Evolutionary conservation across 2,113 vertebrate species (phyloP), one percentile per base, ranked within the genome.

Genomic region (Callaeas wilsoni): DNA sequence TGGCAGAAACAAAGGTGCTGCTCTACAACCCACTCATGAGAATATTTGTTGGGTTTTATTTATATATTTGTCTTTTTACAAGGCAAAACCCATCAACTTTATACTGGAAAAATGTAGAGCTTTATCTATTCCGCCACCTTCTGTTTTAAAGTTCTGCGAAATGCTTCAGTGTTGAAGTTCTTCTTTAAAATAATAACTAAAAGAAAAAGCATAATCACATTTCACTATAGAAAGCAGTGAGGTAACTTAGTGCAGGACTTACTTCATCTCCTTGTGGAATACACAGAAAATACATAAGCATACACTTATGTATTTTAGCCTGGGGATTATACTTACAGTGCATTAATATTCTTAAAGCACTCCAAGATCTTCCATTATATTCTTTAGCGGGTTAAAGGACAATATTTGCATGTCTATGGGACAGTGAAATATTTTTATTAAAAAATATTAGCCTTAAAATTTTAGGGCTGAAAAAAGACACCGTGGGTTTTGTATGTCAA

Each of bases 371-470:
- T 94, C 68, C 52, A 78, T 94, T 89, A 89, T 75, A 57, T 89
- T 90, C 32, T 78, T 90, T 86, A 76, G 41, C 47, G 90, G 69
- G 73, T 88, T 95, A 94, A 96, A 96, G 83, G 85, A 81, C 90
- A 95, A 71, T 37, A 93, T 95, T 93, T 93, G 68, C 88, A 91
- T 80, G 60, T 92, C 76, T 93, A 56, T 71, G 32, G 63, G 79
- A 93, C 59, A 81, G 56, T 60, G 44, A 80, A 91, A 91, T 95
- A 84, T 92, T 93, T 96, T 93, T 92, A 92, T 94, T 82, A 53
- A 63, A 89, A 94, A 75, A 89, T 64, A 81, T n/a, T 87, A 92
- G 12, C 56, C 29, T 92, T 94, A 52, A 87, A 78, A 89, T 52
- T 87, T 78, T 60, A 64, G 69, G 55, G 26, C 37, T 94, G 44